phyloP scores from a whole-genome alignment of 1,140 invertebrate genomes.

The Arion vulgaris region DNA sequence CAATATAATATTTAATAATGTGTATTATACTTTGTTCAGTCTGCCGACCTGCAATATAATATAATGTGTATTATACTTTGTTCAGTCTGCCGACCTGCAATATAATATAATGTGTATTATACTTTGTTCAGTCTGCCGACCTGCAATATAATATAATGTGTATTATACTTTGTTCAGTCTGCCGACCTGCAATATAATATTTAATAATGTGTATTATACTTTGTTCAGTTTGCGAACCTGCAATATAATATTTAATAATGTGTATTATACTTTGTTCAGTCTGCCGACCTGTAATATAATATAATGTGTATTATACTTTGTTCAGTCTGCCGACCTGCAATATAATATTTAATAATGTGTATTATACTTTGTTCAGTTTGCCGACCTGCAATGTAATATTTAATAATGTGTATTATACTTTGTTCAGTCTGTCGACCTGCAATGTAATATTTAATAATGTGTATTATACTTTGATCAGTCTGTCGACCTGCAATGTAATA shows the following conservation, averaged over 20 bases:
- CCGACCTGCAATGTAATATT: background rate
- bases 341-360: background rate
- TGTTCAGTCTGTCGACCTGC: background rate
- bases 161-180: background rate
- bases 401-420: background rate
- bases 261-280: too few relatives aligned
- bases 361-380: background rate
- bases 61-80: too few relatives aligned
- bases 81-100: background rate
- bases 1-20: background rate
- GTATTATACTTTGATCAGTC: too few relatives aligned
- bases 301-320: too few relatives aligned
- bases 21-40: too few relatives aligned
- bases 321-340: background rate
- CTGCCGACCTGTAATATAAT: background rate
- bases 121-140: background rate
- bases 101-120: too few relatives aligned
- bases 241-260: background rate
- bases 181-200: background rate
- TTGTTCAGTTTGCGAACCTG: background rate
- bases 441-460: background rate
- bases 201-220: background rate
- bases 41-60: background rate
- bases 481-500: background rate
- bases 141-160: background rate